Evolutionary conservation across 2,797 vertebrate genomes (phyloP).

Genomic region (Hippocampus kuda): DNA sequence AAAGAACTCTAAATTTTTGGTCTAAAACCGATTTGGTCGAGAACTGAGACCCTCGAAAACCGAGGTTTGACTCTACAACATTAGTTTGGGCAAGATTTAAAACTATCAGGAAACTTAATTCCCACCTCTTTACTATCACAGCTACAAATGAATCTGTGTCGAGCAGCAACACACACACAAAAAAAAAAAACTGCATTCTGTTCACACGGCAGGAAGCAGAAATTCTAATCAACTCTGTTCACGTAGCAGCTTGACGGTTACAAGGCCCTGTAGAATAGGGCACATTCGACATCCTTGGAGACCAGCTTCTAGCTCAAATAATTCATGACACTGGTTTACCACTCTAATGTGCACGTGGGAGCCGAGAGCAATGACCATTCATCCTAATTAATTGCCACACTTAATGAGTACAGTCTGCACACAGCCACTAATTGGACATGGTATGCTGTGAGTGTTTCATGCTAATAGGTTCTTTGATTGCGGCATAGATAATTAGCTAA

Average conservation of each 20-base stretch:
- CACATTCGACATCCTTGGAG: background rate
- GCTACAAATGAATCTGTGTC: no score
- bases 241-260: background rate
- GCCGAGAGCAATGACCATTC: conserved; percentile 19
- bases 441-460: conserved; percentile 36
- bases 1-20: no score
- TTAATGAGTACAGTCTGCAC: conserved; percentile 36
- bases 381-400: conserved; percentile 52
- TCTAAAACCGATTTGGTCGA: no score
- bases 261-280: background rate
- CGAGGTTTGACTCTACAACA: no score
- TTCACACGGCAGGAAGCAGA: background rate
- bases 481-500: conserved; percentile 44
- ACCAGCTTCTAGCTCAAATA: background rate
- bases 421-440: conserved; percentile 47
- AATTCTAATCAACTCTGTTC: background rate
- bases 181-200: no score
- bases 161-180: no score
- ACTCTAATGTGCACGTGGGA: conserved; percentile 3
- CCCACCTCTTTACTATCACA: no score
- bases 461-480: conserved; percentile 54
- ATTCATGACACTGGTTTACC: background rate
- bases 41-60: no score
- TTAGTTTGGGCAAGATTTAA: no score
- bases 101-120: no score